Evolutionary conservation across 2,113 vertebrate genomes (phyloP), one percentile per base, ranked within the genome.

Genomic region (Crotalus tigris): DNA sequence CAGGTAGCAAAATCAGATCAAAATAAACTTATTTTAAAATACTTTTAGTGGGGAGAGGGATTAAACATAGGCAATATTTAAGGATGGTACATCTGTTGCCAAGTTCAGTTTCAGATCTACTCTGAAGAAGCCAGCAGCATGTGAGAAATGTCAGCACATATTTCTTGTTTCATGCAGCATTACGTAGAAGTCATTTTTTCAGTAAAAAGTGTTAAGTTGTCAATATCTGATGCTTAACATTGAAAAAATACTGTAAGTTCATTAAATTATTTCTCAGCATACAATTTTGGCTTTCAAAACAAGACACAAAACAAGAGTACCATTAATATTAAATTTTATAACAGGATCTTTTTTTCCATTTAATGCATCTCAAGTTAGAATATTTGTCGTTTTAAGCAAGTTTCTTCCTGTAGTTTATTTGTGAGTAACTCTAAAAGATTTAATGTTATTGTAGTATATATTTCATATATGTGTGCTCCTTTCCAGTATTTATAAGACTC

Each of bases 201-300:
- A 39, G n/a, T 39, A 81, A 57, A 57, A 33, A 23, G 29, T 29
- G 17, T 21, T 57, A n/a, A 39, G n/a, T 54, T 88, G n/a, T 12
- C 64, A 46, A 33, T 69, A 64, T 69, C 69, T 64, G 92, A 94
- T 94, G 90, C 92, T 95, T 93, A 94, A 95, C 44, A 61, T 49
- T 81, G 95, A 87, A 92, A 92, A 69, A 69, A 55, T 88, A 69
- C 46, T 29, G 5, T 29, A 88, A 88, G 8, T n/a, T 33, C 39
- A 64, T 54, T 64, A 87, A 87, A 49, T 87, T 64, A 69, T 13
- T 87, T 92, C 91, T 94, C 92, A 95, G 85, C 93, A 85, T 49
- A 96, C 95, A 95, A 96, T 81, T 21, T 91, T 91, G 49, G 87
- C 90, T 95, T 91, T 89, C 96, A 94, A 93, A 95, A 29, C 91